phyloP scores from a whole-genome alignment of 2,113 vertebrate species.

The Psittacula cyanocephala region DNA sequence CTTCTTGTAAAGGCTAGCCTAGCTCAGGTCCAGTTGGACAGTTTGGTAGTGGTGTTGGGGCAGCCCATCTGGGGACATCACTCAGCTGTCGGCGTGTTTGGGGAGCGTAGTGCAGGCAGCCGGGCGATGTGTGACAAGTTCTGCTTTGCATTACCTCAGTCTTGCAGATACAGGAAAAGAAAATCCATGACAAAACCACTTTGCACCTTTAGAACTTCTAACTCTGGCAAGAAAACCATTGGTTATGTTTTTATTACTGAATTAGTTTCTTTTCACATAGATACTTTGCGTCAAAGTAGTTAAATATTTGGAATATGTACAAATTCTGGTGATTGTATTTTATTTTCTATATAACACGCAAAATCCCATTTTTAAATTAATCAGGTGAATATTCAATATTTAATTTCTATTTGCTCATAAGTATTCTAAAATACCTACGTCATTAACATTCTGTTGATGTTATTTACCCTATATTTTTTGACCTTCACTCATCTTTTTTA shows the following conservation, averaged over 20 bases:
- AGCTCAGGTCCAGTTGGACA: neutral
- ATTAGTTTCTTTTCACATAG: neutral
- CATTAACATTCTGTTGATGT: neutral
- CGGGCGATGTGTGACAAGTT: fast-evolving
- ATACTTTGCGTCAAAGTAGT: neutral
- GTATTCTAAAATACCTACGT: neutral
- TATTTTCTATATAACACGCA: neutral
- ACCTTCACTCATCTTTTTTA: neutral
- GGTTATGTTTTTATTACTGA: neutral
- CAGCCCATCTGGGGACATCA: neutral
- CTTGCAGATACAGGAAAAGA: neutral
- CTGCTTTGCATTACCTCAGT: fast-evolving
- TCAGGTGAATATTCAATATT: neutral
- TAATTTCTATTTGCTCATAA: neutral
- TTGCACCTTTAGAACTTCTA: neutral
- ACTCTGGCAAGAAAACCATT: neutral
- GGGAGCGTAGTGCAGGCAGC: neutral
- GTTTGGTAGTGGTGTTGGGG: fast-evolving
- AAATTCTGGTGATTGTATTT: neutral
- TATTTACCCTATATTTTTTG: neutral
- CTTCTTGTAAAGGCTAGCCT: neutral
- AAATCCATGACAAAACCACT: neutral
- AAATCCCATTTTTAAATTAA: neutral
- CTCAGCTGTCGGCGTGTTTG: fast-evolving
- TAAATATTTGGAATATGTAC: neutral